These are phyloP conservation scores for Trachelipus rathkii DNA, from an alignment of 1,140 invertebrate genomes.

Conservation along the genomic window DNA sequence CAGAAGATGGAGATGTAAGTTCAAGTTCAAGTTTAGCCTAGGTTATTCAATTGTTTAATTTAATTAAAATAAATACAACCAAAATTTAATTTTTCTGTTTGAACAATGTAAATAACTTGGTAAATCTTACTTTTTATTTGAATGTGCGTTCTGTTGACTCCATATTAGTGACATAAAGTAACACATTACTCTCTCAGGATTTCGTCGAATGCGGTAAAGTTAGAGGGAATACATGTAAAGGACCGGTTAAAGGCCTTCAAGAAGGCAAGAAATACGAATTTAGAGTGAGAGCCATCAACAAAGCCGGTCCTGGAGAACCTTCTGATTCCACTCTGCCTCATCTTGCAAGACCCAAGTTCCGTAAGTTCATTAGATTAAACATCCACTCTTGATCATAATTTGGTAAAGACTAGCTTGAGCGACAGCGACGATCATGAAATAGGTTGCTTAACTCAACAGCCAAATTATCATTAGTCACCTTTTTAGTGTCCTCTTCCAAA, in stretches of 20 bases:
- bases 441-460: no score
- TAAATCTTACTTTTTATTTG: no score
- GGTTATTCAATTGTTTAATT: no score
- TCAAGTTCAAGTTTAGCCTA: no score
- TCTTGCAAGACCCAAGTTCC: constrained; percentile 85
- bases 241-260: constrained; percentile 79
- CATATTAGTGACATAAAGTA: neutral
- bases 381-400: no score
- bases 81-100: no score
- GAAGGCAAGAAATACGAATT: constrained; percentile 95
- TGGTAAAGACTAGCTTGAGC: no score
- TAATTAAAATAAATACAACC: no score
- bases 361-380: constrained; percentile 70
- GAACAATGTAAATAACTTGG: no score
- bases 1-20: constrained; percentile 55
- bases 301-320: constrained; percentile 91
- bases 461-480: no score
- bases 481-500: no score
- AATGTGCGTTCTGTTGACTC: neutral
- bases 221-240: constrained; percentile 70
- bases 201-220: constrained; percentile 71
- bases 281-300: constrained; percentile 88
- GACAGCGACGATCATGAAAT: no score
- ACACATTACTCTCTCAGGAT: constrained; percentile 19
- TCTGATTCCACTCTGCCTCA: constrained; percentile 91